Conservation (phyloP, 2,113 vertebrate genomes). For the Pteropus alecto region DNA sequence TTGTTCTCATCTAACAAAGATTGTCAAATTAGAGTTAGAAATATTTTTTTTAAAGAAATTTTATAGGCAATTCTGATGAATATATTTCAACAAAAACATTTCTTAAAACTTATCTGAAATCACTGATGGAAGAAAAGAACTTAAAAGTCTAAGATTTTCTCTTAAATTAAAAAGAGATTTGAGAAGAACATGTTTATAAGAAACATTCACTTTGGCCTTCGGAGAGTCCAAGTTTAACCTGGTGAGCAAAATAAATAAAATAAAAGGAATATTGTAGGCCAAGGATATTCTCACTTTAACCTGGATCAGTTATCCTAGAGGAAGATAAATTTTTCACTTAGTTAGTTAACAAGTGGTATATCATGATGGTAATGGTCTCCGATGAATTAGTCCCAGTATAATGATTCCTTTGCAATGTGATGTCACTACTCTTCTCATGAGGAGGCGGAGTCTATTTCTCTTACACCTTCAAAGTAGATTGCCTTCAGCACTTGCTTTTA, state of each 20-base stretch:
- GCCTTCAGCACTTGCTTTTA: neutral
- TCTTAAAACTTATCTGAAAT: neutral
- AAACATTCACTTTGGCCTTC: neutral
- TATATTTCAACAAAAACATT: neutral
- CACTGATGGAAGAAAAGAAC: neutral
- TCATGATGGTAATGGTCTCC: neutral
- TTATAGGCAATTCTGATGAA: neutral
- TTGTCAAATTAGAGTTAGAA: neutral
- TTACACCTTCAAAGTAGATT: accelerated
- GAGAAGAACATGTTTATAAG: neutral
- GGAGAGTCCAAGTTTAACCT: neutral
- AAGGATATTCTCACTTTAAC: neutral
- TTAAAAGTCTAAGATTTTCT: neutral
- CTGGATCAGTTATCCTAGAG: neutral
- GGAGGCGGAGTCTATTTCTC: neutral
- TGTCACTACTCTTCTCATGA: neutral
- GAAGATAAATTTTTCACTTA: neutral
- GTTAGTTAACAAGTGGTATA: neutral
- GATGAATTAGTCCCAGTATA: neutral
- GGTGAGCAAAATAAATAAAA: neutral
- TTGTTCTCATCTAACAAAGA: neutral
- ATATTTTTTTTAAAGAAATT: neutral
- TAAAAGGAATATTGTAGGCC: neutral
- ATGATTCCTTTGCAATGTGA: neutral
- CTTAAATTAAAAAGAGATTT: neutral